phyloP scores from a whole-genome alignment of 2,888 invertebrate genomes.

The Nephrotoma appendiculata region DNA sequence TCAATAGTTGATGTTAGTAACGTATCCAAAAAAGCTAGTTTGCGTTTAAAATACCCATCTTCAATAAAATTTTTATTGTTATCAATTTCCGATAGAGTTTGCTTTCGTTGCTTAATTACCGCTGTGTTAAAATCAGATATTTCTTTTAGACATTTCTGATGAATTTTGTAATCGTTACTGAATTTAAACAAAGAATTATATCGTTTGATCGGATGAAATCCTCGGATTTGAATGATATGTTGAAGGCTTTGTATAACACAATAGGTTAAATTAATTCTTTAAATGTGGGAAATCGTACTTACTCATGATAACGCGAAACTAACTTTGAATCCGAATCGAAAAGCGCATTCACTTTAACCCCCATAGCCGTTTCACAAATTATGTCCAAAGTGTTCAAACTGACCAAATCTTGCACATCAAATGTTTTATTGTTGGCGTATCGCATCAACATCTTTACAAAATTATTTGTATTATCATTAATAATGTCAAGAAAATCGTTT shows the following conservation, averaged over 20 bases:
- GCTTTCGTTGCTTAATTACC: background rate
- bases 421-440: constrained; percentile 20
- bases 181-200: constrained; percentile 22
- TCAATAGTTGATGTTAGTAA: constrained; percentile 23
- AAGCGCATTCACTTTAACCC: background rate
- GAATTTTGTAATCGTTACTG: constrained; percentile 20
- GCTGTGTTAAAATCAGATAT: background rate
- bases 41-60: constrained; percentile 14
- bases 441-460: constrained; percentile 27
- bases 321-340: background rate
- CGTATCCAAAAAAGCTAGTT: constrained; percentile 25
- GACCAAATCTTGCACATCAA: constrained; percentile 36
- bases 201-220: constrained; percentile 22
- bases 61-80: background rate
- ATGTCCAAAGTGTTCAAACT: constrained; percentile 36
- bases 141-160: constrained; percentile 25
- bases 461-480: constrained; percentile 34
- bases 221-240: constrained; percentile 20
- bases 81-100: background rate
- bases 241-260: constrained; percentile 17
- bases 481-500: constrained; percentile 33
- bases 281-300: background rate
- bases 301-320: background rate
- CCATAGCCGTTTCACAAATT: constrained; percentile 24
- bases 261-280: background rate